These are phyloP conservation scores for Mycalesis mineus DNA, from an alignment of 2,888 invertebrate species.

Conservation along the genomic window DNA sequence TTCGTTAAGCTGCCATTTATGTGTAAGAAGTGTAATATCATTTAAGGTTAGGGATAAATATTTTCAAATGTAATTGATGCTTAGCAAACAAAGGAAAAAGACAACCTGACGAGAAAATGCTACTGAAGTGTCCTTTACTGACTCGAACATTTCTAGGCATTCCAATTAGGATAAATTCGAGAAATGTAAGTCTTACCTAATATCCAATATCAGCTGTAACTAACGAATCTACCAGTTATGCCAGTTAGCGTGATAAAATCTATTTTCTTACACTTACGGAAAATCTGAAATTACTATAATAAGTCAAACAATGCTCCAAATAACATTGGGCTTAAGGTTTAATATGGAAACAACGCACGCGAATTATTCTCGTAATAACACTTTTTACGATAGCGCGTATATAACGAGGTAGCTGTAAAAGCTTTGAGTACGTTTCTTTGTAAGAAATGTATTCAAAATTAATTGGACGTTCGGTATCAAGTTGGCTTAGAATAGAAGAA, in stretches of 20 bases:
- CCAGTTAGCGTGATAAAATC: neutral
- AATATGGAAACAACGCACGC: slow-evolving; percentile 3
- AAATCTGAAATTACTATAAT: neutral
- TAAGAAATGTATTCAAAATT: neutral
- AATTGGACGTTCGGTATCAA: neutral
- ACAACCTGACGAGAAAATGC: too few relatives aligned
- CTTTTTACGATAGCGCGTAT: neutral
- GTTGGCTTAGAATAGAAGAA: neutral
- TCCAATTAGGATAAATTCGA: neutral
- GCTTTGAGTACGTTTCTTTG: neutral
- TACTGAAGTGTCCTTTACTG: too few relatives aligned
- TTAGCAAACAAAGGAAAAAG: too few relatives aligned
- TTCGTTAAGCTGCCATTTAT: too few relatives aligned
- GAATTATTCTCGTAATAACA: neutral
- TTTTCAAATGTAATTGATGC: too few relatives aligned
- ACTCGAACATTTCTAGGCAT: too few relatives aligned
- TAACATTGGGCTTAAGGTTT: neutral
- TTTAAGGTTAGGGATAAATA: too few relatives aligned
- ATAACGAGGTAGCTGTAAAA: neutral
- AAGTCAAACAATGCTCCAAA: neutral
- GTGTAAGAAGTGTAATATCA: too few relatives aligned
- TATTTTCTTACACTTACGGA: neutral
- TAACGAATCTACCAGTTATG: neutral
- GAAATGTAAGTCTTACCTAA: neutral
- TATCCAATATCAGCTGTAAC: neutral